phyloP scores from a whole-genome alignment of 2,113 vertebrate species.

The Scatophagus argus region DNA sequence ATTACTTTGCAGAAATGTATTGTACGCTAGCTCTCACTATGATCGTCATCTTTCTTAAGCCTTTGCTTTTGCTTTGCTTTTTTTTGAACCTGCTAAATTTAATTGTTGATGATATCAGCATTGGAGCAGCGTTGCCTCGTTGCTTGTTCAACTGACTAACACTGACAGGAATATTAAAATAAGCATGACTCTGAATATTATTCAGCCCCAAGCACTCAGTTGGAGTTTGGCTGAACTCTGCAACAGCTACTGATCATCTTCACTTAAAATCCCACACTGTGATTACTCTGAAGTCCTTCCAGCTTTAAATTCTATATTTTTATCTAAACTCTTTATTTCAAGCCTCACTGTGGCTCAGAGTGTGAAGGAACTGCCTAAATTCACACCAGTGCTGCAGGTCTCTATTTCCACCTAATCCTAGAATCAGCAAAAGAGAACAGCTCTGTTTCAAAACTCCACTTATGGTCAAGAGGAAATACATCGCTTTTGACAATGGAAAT shows the following conservation, averaged over 20 bases:
- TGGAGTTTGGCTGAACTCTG: constrained; percentile 55
- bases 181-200: not conserved
- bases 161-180: constrained; percentile 11
- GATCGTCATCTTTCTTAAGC: constrained; percentile 21
- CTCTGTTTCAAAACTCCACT: not conserved
- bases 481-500: not conserved
- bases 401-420: not conserved
- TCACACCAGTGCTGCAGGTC: not conserved
- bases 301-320: constrained; percentile 1
- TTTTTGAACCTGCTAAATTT: no score
- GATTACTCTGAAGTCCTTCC: not conserved
- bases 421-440: not conserved
- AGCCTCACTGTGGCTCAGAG: not conserved
- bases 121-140: not conserved
- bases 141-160: constrained; percentile 21
- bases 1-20: not conserved
- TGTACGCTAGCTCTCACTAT: not conserved
- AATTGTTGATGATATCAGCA: constrained; percentile 17
- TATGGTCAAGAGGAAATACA: not conserved
- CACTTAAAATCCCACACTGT: no score
- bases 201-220: not conserved
- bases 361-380: not conserved
- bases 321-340: no score
- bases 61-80: no score
- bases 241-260: not conserved